Percentiles rank a stretch among this genome's conserved stretches.
These are phyloP conservation scores for Drosophila navojoa DNA, from an alignment of 1,140 invertebrate genomes.

Conservation along the genomic window DNA sequence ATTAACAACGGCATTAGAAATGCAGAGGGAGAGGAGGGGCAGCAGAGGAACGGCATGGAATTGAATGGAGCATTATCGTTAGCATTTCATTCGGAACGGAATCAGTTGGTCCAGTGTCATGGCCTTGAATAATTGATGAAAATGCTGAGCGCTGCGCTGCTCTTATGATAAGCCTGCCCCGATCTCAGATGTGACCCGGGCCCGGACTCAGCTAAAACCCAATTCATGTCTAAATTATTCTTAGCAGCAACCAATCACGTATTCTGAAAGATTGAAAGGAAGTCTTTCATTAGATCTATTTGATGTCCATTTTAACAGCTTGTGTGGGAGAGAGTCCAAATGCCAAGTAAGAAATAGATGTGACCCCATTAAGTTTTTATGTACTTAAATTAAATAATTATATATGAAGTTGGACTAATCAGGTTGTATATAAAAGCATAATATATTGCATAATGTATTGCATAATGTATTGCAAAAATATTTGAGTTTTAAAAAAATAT, in stretches of 20 bases:
- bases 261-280: background rate
- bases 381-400: no score
- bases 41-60: background rate
- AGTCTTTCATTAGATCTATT: slow-evolving; percentile 5
- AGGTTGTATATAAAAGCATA: no score
- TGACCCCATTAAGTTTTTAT: no score
- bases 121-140: slow-evolving; percentile 70
- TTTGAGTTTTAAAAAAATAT: no score
- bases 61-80: background rate
- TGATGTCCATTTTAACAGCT: background rate
- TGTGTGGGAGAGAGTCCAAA: no score
- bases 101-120: slow-evolving; percentile 42
- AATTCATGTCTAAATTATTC: slow-evolving; percentile 62
- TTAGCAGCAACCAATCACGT: slow-evolving; percentile 11
- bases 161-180: slow-evolving; percentile 19
- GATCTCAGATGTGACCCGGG: slow-evolving; percentile 20
- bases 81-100: background rate
- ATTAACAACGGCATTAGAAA: slow-evolving; percentile 74
- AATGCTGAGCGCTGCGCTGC: slow-evolving; percentile 18
- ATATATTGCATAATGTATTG: no score
- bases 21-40: slow-evolving; percentile 37
- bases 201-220: slow-evolving; percentile 1
- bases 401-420: no score
- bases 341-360: no score
- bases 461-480: no score